Conservation (phyloP, 2,888 invertebrate species). For the Hydrotaea diabolus region DNA sequence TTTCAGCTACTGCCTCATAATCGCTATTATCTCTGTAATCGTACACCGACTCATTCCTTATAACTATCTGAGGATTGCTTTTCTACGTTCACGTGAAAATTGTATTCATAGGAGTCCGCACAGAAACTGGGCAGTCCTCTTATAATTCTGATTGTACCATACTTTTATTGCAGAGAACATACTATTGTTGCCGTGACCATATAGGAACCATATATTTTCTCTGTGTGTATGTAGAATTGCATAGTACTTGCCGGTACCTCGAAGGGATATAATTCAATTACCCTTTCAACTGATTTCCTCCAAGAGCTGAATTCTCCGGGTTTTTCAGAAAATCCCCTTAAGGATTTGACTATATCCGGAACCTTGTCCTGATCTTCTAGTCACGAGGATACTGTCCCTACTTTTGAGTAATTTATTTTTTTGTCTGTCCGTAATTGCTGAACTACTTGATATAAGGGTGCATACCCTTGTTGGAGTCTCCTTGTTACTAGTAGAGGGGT, state of each 20-base stretch:
- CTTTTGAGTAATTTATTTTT: too few species aligned
- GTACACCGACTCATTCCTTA: not conserved
- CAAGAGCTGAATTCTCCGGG: conserved; percentile 30
- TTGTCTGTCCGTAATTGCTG: too few species aligned
- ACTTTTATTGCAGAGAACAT: too few species aligned
- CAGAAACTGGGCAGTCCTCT: too few species aligned
- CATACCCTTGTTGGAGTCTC: too few species aligned
- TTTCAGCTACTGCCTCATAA: not conserved
- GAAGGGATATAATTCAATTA: too few species aligned
- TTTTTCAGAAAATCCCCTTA: conserved; percentile 14
- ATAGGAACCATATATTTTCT: too few species aligned
- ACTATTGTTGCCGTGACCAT: too few species aligned
- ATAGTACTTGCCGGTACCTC: conserved; percentile 17
- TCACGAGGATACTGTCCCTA: too few species aligned
- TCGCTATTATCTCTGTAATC: not conserved
- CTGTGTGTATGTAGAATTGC: conserved; percentile 26
- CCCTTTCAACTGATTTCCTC: conserved; percentile 14
- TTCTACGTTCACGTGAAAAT: not conserved
- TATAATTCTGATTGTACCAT: too few species aligned
- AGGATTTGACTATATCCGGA: not conserved
- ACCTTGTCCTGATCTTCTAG: not conserved
- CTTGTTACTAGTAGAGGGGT: too few species aligned
- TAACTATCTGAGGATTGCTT: not conserved
- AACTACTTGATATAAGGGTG: too few species aligned
- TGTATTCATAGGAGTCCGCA: not conserved